Evolutionary conservation across 1,140 invertebrate genomes (phyloP).

Genomic region (Aphelenchoides fujianensis): DNA sequence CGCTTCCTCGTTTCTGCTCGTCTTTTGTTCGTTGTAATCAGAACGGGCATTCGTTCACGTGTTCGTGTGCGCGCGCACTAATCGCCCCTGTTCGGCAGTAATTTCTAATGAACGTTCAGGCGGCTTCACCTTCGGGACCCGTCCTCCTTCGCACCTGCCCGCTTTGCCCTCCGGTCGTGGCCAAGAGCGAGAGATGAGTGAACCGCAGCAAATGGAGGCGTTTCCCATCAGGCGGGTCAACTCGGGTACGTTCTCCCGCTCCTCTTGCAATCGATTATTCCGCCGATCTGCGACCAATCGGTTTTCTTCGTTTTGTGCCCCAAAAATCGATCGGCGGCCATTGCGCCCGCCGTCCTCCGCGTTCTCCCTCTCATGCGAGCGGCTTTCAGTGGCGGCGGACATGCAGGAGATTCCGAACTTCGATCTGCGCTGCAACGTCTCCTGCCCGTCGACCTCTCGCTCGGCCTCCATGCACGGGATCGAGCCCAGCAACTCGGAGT

Average conservation of each 20-base stretch:
- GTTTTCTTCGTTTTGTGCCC: slow-evolving; percentile 14
- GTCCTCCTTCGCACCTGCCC: too few relatives aligned
- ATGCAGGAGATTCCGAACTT: not conserved
- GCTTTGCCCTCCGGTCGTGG: too few relatives aligned
- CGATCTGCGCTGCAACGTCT: slow-evolving; percentile 17
- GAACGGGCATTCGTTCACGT: too few relatives aligned
- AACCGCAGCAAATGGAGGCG: not conserved
- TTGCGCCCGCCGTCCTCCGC: slow-evolving; percentile 4
- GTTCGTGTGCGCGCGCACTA: too few relatives aligned
- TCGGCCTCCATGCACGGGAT: not conserved
- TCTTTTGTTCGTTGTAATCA: too few relatives aligned
- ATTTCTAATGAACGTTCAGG: too few relatives aligned
- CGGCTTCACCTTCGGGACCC: too few relatives aligned
- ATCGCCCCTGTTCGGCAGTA: too few relatives aligned
- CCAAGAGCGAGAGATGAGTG: slow-evolving; percentile 10
- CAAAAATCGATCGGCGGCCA: not conserved
- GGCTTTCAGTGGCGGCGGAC: slow-evolving; percentile 20
- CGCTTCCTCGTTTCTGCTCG: too few relatives aligned
- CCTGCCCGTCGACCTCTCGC: slow-evolving; percentile 35
- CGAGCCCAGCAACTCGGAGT: slow-evolving; percentile 34
- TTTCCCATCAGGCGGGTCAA: slow-evolving; percentile 23
- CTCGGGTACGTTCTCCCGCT: slow-evolving; percentile 30
- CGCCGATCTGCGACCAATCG: not conserved
- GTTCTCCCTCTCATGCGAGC: slow-evolving; percentile 17
- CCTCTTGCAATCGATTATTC: slow-evolving; percentile 10